These are phyloP conservation scores for Brachyhypopomus occidentalis DNA, from an alignment of 2,113 vertebrate genomes.

Conservation along the genomic window DNA sequence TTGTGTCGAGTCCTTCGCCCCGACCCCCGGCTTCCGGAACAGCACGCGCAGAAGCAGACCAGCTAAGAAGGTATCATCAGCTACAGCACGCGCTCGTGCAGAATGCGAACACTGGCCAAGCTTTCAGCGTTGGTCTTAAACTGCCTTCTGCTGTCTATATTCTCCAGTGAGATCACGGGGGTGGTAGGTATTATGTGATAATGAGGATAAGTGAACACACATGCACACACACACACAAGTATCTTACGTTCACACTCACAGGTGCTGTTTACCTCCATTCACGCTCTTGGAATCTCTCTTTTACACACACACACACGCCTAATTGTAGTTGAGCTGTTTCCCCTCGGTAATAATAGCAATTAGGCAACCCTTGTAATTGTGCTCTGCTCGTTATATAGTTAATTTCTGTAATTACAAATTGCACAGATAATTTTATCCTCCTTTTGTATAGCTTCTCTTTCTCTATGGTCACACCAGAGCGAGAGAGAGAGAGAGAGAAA, in stretches of 20 bases:
- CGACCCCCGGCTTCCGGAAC: neutral
- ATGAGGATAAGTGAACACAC: constrained; percentile 36
- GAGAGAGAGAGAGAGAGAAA: constrained; percentile 8
- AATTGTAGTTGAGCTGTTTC: constrained; percentile 75
- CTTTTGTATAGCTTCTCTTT: constrained; percentile 62
- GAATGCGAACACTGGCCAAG: neutral
- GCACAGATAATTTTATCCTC: constrained; percentile 75
- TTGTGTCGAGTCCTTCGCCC: neutral
- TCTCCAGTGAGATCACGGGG: constrained; percentile 15
- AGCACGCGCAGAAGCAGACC: no score
- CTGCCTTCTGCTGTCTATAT: neutral
- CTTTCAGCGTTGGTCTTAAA: constrained; percentile 2
- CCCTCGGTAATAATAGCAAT: constrained; percentile 86
- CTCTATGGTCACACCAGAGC: constrained; percentile 29
- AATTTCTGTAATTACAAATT: constrained; percentile 88
- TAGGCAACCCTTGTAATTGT: constrained; percentile 82
- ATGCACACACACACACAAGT: constrained; percentile 39
- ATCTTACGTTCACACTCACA: neutral
- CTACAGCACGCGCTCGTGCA: neutral
- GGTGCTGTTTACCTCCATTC: constrained; percentile 42
- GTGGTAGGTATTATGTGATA: constrained; percentile 28
- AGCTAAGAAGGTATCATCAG: neutral
- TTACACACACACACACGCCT: constrained; percentile 42
- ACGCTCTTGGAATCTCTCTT: constrained; percentile 47
- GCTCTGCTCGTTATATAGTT: constrained; percentile 82